These are phyloP conservation scores for Thunnus maccoyii DNA, from an alignment of 2,113 vertebrate genomes.

Conservation along the genomic window DNA sequence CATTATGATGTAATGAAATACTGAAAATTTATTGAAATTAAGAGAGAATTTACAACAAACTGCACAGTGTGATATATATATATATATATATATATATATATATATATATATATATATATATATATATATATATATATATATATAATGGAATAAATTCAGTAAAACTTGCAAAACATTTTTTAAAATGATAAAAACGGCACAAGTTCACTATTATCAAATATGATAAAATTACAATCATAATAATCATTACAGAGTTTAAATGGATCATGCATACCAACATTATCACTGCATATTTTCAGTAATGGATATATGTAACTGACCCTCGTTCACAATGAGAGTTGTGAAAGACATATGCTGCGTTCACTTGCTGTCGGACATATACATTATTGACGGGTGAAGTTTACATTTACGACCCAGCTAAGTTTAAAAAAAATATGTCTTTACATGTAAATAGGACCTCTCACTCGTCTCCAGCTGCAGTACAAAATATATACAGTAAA, in stretches of 20 bases:
- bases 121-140: too few species aligned
- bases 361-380: constrained; percentile 22
- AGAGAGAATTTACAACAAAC: background rate
- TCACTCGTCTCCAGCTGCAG: background rate
- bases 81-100: too few species aligned
- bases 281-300: background rate
- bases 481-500: background rate
- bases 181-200: background rate
- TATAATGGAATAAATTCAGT: background rate
- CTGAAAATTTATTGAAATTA: background rate
- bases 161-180: background rate
- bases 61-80: background rate
- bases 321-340: constrained; percentile 42
- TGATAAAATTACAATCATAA: background rate
- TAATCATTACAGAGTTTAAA: background rate
- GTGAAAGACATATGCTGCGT: constrained; percentile 53
- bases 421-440: too few species aligned
- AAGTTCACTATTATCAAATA: background rate
- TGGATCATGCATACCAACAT: background rate
- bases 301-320: constrained; percentile 52
- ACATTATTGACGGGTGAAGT: accelerated
- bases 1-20: too few species aligned
- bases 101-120: too few species aligned
- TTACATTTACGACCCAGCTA: background rate
- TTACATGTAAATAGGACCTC: accelerated